Evolutionary conservation across 2,797 vertebrate species (phyloP), one percentile per base, ranked within the genome.

Genomic region (Podarcis lilfordi): DNA sequence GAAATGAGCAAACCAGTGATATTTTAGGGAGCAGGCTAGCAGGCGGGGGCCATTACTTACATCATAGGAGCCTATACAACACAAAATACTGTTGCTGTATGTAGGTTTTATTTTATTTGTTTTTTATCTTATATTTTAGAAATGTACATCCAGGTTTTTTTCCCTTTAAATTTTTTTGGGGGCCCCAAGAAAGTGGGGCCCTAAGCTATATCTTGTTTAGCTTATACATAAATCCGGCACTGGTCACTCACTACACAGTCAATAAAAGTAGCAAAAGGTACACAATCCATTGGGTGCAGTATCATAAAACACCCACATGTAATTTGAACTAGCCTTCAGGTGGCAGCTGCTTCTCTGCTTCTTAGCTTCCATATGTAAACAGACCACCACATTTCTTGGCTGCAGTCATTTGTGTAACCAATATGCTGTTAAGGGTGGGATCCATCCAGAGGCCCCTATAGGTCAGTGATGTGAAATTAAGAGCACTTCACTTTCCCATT

Each of bases 401-500:
- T 32, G 9, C 66, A 68, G 37, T 29, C 45, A 71, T 32, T 78
- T 43, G 29, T 76, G 43, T 74, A 71, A 27, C 32, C 72, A 88
- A 61, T 71, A 45, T 43, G 79, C 61, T 69, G 17, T 45, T 50
- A 61, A n/a, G 32, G 80, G n/a, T 77, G 43, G 86, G 61, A 78
- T 83, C 45, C 61, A 55, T 83, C 78, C 74, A 45, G 7, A 83
- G 64, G 75, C 32, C 23, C 55, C 61, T 27, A 80, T 40, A n/a
- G 61, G 27, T 64, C 45, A 86, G 37, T 64, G 15, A 59, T 61
- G 43, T 82, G 29, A 77, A 21, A 85, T 80, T 68, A 35, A 64
- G 82, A 55, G 82, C 75, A 84, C 35, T 32, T 86, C 43, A 50
- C 40, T 83, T 92, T 90, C 82, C 80, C 43, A 8, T 78, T 90